A percentile compares a stretch with the other conserved stretches of the same genome.
Evolutionary conservation across 1,140 invertebrate species (phyloP).

Genomic region (Panagrolaimus sp.): DNA sequence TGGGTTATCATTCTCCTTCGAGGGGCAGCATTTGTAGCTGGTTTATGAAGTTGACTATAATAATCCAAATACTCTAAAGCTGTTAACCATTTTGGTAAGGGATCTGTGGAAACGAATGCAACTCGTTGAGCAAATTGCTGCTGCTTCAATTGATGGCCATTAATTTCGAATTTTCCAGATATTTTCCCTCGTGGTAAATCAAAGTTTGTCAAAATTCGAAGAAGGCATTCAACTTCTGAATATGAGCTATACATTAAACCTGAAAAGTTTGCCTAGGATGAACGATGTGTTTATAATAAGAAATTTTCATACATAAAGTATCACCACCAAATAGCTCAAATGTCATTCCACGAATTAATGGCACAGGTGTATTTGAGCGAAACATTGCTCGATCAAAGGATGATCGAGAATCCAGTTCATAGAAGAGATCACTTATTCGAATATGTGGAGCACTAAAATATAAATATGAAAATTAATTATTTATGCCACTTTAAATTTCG

Average conservation of each 20-base stretch:
- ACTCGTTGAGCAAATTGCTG: slow-evolving; percentile 66
- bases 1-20: slow-evolving; percentile 66
- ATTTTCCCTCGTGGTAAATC: slow-evolving; percentile 60
- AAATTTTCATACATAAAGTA: slow-evolving; percentile 69
- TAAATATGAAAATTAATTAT: no score
- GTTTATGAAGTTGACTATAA: slow-evolving; percentile 69
- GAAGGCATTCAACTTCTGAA: slow-evolving; percentile 71
- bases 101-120: slow-evolving; percentile 66
- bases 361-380: neutral
- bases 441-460: slow-evolving; percentile 21
- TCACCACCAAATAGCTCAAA: slow-evolving; percentile 81
- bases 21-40: slow-evolving; percentile 63
- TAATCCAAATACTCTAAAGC: slow-evolving; percentile 75
- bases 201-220: slow-evolving; percentile 74
- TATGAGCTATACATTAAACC: slow-evolving; percentile 59
- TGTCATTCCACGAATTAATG: slow-evolving; percentile 61
- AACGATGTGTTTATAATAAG: slow-evolving; percentile 61
- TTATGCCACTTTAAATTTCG: no score
- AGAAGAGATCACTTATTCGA: slow-evolving; percentile 25
- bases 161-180: slow-evolving; percentile 75
- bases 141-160: slow-evolving; percentile 72
- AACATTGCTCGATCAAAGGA: slow-evolving; percentile 21
- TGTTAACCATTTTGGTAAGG: slow-evolving; percentile 69
- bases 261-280: slow-evolving; percentile 2
- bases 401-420: slow-evolving; percentile 24